These are phyloP conservation scores for Cottus gobio DNA, from an alignment of 2,113 vertebrate genomes.

Conservation along the genomic window DNA sequence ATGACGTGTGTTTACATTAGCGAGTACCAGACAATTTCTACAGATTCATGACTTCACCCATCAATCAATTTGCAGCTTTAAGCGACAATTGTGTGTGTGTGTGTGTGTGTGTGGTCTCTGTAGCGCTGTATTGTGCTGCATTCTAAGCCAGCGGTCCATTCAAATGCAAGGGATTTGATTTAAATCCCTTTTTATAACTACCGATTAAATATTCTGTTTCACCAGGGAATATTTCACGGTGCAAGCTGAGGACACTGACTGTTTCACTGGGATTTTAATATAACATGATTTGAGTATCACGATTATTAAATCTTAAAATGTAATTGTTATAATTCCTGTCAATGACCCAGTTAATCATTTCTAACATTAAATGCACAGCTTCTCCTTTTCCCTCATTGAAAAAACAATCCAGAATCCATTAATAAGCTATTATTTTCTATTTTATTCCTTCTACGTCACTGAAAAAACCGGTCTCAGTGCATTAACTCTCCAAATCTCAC, in stretches of 20 bases:
- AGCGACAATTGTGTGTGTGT: background rate
- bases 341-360: too few species aligned
- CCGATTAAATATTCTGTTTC: background rate
- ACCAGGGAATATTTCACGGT: background rate
- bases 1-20: background rate
- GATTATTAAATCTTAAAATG: background rate
- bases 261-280: background rate
- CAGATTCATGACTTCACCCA: background rate
- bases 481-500: background rate
- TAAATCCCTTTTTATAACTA: background rate
- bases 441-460: background rate
- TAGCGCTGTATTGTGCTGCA: background rate
- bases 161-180: background rate
- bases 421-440: background rate
- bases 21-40: background rate
- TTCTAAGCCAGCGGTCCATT: background rate
- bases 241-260: background rate
- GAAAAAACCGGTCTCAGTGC: background rate
- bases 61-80: background rate
- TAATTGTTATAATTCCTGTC: too few species aligned
- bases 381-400: background rate
- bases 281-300: background rate
- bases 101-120: background rate
- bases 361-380: background rate
- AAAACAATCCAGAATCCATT: background rate